Base-by-base conservation (phyloP, 2,113 vertebrate genomes). In the Halcyon senegalensis region DNA sequence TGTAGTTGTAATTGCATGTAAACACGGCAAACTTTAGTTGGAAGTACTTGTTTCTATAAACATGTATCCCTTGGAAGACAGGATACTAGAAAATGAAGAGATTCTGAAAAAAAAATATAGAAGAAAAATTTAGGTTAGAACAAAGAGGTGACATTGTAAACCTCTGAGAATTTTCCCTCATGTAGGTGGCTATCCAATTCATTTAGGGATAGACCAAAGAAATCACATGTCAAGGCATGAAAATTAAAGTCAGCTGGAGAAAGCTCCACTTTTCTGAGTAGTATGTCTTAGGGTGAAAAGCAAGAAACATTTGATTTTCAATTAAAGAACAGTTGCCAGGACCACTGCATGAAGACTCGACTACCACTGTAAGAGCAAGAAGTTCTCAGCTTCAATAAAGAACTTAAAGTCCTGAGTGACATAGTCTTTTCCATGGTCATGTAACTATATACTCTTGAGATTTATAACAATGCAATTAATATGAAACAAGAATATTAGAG, bases 401-500 rank as follows among this genome's bases (percentile, higher is more conserved):
- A 75, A 48, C 21, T 23, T 55, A 2, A 78, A 9, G 16, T 23
- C 15, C 33, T 11, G 12, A 48, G 23, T 51, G 31, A 62, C 11
- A 39, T 0, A 55, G 28, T 16, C 12, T 79, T 74, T 82, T 50
- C 23, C 23, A 13, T 1, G 5, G 27, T 12, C 41, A 7, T 39
- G 27, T 58, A 7, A 21, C n/a, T 41, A 63, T 8, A 28, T 11
- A 33, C 14, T n/a, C 24, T 3, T 3, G 7, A 76, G 10, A 83
- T 4, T 9, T 63, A 74, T 67, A 67, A 0, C 17, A 41, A 41
- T 3, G 2, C 16, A 44, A 51, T 5, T 35, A 39, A 73, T 24
- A 1, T 0, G 1, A 83, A 84, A 8, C 5, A 13, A 41, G 16
- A 0, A 0, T 5, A 11, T 19, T 1, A 10, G 23, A 60, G 23